Evolutionary conservation across 2,888 invertebrate species (phyloP).

Genomic region (Clusia tigrina): DNA sequence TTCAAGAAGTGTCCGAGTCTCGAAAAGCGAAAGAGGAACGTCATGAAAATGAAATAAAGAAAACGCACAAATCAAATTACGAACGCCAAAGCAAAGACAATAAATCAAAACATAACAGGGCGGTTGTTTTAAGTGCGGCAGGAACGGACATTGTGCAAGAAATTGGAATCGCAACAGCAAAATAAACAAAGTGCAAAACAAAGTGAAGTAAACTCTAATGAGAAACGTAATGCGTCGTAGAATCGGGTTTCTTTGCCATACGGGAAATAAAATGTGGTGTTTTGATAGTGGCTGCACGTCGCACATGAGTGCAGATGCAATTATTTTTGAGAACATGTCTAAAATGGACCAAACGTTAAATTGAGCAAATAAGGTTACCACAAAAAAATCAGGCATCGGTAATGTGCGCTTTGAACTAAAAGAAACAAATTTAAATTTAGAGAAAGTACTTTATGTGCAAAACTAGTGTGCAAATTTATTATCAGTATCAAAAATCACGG

Average conservation of each 20-base stretch:
- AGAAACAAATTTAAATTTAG: not conserved
- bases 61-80: no score
- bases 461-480: conserved; percentile 24
- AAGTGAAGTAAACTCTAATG: no score
- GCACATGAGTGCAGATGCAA: conserved; percentile 19
- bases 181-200: no score
- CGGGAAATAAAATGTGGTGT: no score
- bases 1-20: not conserved
- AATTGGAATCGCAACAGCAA: no score
- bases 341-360: conserved; percentile 14
- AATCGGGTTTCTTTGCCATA: no score
- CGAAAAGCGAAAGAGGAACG: not conserved
- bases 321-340: not conserved
- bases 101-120: no score
- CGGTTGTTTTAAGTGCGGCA: no score
- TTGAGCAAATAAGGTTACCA: conserved; percentile 19
- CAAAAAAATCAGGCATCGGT: conserved; percentile 16
- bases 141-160: no score
- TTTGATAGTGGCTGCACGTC: conserved; percentile 26
- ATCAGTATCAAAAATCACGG: conserved; percentile 22
- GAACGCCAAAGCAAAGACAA: no score
- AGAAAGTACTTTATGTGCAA: conserved; percentile 22
- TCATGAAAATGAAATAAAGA: no score
- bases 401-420: conserved; percentile 13
- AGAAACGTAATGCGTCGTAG: no score